Percentiles rank a stretch among this genome's conserved stretches.
These are phyloP conservation scores for Andrena flavipes DNA, from an alignment of 2,888 invertebrate species.

Conservation along the genomic window DNA sequence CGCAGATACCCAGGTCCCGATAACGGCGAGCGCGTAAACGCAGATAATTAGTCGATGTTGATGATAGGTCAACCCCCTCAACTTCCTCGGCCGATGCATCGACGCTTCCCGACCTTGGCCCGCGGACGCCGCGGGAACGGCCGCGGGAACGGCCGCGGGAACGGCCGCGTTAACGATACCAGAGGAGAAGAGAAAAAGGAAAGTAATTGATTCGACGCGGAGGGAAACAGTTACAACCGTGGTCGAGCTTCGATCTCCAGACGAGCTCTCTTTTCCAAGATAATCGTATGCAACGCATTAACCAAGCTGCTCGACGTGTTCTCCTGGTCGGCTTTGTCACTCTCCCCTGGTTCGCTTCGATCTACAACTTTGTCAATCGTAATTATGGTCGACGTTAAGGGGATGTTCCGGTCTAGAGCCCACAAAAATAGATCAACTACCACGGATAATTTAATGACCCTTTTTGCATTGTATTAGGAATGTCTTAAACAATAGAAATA, in stretches of 20 bases:
- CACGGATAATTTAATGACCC: too few relatives aligned
- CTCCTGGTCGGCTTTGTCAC: neutral
- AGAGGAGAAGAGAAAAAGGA: slow-evolving; percentile 45
- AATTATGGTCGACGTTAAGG: neutral
- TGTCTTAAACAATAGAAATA: too few relatives aligned
- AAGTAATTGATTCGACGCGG: slow-evolving; percentile 62
- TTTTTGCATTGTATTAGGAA: too few relatives aligned
- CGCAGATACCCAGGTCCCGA: slow-evolving; percentile 53
- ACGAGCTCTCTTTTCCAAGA: neutral
- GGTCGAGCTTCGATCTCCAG: neutral
- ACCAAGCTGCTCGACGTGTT: neutral
- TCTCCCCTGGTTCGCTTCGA: neutral
- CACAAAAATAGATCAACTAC: too few relatives aligned
- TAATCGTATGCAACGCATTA: slow-evolving; percentile 19
- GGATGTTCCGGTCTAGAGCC: too few relatives aligned
- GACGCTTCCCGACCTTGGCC: slow-evolving; percentile 70
- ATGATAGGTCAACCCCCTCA: slow-evolving; percentile 70
- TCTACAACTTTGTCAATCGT: neutral
- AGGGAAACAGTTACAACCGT: slow-evolving; percentile 16
- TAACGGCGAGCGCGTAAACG: slow-evolving; percentile 71
- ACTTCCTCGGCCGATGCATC: slow-evolving; percentile 55
- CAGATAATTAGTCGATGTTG: slow-evolving; percentile 75
- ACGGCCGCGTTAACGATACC: slow-evolving; percentile 42
- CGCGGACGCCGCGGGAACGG: slow-evolving; percentile 53
- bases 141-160: slow-evolving; percentile 49